Percentiles rank a stretch among this genome's conserved stretches.
phyloP scores from a whole-genome alignment of 2,797 vertebrate species.

The Macropus fuliginosus region DNA sequence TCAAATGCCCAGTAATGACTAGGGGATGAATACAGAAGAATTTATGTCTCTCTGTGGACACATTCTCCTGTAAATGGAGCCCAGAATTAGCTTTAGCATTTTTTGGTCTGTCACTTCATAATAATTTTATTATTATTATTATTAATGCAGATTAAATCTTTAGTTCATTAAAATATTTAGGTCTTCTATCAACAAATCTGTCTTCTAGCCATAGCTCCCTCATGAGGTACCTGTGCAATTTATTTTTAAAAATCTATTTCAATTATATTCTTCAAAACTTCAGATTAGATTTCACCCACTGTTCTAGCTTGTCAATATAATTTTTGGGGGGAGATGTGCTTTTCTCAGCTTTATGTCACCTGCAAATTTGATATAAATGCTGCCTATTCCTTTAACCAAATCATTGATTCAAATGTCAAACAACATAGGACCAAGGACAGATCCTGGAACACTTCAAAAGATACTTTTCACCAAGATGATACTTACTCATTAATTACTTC shows the following conservation, averaged over 20 bases:
- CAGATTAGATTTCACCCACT: not conserved
- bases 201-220: not conserved
- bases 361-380: not conserved
- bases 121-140: not conserved
- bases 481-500: not conserved
- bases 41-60: not conserved
- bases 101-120: not conserved
- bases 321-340: not conserved
- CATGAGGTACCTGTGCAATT: not conserved
- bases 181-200: not conserved
- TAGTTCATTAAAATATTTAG: not conserved
- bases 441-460: not conserved
- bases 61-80: not conserved
- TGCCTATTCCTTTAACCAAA: not conserved
- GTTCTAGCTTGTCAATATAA: not conserved
- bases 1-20: not conserved
- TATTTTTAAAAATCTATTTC: not conserved
- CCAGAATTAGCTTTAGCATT: not conserved
- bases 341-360: not conserved
- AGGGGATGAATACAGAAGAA: not conserved
- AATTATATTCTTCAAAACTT: not conserved
- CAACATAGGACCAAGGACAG: not conserved
- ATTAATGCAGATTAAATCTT: not conserved
- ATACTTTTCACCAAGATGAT: not conserved
- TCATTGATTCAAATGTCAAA: not conserved